A percentile compares a stretch with the other conserved stretches of the same genome.
Conservation (phyloP, 2,797 vertebrate genomes). For the Knipowitschia caucasica region DNA sequence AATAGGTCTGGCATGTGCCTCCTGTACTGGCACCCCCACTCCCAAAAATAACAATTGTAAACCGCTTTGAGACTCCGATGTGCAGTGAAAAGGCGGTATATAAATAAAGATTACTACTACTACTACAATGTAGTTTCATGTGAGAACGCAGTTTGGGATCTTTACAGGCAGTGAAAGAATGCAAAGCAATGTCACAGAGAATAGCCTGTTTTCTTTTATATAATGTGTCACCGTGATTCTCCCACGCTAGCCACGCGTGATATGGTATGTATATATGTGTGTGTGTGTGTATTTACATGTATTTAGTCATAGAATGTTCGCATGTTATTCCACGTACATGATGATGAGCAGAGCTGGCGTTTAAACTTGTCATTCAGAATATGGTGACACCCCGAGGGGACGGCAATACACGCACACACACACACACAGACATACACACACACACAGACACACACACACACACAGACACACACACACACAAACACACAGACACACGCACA, state of each 20-base stretch:
- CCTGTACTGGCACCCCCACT: too few species aligned
- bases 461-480: slow-evolving; percentile 23
- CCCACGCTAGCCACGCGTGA: not conserved
- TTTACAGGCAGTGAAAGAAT: not conserved
- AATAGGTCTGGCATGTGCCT: too few species aligned
- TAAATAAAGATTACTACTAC: too few species aligned
- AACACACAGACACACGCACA: slow-evolving; percentile 9
- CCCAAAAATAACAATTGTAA: too few species aligned
- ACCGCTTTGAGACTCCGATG: too few species aligned
- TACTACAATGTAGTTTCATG: too few species aligned
- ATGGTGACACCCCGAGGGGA: slow-evolving; percentile 27
- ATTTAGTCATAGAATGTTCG: too few species aligned
- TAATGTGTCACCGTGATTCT: not conserved
- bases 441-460: slow-evolving; percentile 4
- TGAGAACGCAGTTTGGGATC: too few species aligned
- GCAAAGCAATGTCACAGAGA: not conserved
- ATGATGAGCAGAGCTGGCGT: slow-evolving; percentile 55
- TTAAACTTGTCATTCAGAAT: slow-evolving; percentile 55
- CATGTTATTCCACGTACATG: slow-evolving; percentile 19
- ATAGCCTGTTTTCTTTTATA: not conserved
- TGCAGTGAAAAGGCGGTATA: too few species aligned
- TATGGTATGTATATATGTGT: slow-evolving; percentile 8
- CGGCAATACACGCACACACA: slow-evolving; percentile 21
- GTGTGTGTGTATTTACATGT: slow-evolving; percentile 9
- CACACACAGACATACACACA: slow-evolving; percentile 8